Conservation (phyloP, 2,888 invertebrate genomes). For the Anaspis maculata region DNA sequence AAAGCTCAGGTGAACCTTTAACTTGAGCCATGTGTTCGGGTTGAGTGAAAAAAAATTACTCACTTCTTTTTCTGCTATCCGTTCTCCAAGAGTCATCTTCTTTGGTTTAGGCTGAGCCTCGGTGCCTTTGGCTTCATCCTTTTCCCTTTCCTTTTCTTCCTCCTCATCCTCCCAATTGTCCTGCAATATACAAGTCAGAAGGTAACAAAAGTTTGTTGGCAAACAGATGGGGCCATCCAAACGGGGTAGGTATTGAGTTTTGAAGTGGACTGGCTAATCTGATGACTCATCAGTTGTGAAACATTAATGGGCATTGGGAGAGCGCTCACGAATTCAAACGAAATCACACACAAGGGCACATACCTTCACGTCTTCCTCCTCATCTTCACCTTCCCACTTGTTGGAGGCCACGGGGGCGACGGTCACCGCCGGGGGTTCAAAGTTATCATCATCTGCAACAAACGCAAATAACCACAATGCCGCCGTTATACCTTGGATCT, state of each 20-base stretch:
- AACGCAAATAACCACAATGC: slow-evolving; percentile 2
- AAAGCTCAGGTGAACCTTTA: too few relatives aligned
- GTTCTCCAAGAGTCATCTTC: slow-evolving; percentile 68
- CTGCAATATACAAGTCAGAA: slow-evolving; percentile 42
- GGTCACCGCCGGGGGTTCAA: slow-evolving; percentile 57
- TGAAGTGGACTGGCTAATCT: too few relatives aligned
- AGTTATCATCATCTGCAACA: slow-evolving; percentile 59
- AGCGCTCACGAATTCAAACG: too few relatives aligned
- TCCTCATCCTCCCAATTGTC: slow-evolving; percentile 94
- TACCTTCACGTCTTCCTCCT: slow-evolving; percentile 80
- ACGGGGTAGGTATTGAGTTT: too few relatives aligned
- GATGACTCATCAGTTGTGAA: slow-evolving; percentile 10
- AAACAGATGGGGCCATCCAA: too few relatives aligned
- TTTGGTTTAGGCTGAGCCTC: slow-evolving; percentile 46
- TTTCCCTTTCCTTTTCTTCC: slow-evolving; percentile 66
- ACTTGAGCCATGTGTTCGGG: too few relatives aligned
- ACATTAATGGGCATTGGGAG: too few relatives aligned
- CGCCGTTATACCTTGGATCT: neutral
- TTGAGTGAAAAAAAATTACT: too few relatives aligned
- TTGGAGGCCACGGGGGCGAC: slow-evolving; percentile 46
- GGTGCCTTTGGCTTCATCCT: slow-evolving; percentile 32
- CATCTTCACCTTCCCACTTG: slow-evolving; percentile 86
- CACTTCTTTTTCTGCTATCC: slow-evolving; percentile 85
- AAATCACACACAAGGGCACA: slow-evolving; percentile 18
- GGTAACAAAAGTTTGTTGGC: neutral